Conservation (phyloP, 64 coral and sea anemone genomes). For the Porites lutea region DNA sequence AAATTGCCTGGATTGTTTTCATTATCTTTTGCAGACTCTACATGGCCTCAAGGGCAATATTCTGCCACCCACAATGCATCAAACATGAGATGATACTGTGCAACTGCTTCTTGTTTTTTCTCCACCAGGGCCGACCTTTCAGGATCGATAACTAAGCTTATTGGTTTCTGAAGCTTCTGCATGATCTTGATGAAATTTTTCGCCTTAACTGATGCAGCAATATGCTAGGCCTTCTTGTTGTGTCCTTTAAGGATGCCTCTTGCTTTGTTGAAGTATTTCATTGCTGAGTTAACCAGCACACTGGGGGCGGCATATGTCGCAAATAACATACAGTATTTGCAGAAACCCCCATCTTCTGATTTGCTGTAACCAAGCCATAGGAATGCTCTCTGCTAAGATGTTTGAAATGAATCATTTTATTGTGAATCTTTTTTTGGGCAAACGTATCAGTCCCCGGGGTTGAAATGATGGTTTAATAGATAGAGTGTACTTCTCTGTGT, state of each 20-base stretch:
- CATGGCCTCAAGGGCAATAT: conserved; percentile 33
- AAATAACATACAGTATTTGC: conserved; percentile 15
- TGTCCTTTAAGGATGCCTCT: conserved; percentile 1
- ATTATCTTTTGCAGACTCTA: not conserved
- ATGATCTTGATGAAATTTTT: conserved; percentile 6
- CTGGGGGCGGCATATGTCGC: not conserved
- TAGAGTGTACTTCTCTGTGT: not conserved
- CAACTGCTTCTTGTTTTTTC: too few species aligned
- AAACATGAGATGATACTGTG: conserved; percentile 22
- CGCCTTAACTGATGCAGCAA: not conserved
- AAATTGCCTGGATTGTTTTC: conserved; percentile 45
- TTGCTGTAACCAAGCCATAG: conserved; percentile 24
- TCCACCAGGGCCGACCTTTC: too few species aligned
- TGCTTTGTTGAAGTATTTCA: not conserved
- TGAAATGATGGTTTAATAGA: not conserved
- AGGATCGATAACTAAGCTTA: too few species aligned
- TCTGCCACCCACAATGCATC: conserved; percentile 21
- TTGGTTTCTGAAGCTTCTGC: too few species aligned
- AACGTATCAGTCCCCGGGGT: not conserved
- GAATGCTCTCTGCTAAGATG: conserved; percentile 10
- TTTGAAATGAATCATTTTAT: conserved; percentile 1
- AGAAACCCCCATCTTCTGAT: conserved; percentile 39
- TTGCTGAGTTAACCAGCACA: not conserved
- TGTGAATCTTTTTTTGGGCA: not conserved
- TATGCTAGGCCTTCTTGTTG: conserved; percentile 1